Conservation (phyloP, 2,888 invertebrate species). For the Harpalus rubripes region DNA sequence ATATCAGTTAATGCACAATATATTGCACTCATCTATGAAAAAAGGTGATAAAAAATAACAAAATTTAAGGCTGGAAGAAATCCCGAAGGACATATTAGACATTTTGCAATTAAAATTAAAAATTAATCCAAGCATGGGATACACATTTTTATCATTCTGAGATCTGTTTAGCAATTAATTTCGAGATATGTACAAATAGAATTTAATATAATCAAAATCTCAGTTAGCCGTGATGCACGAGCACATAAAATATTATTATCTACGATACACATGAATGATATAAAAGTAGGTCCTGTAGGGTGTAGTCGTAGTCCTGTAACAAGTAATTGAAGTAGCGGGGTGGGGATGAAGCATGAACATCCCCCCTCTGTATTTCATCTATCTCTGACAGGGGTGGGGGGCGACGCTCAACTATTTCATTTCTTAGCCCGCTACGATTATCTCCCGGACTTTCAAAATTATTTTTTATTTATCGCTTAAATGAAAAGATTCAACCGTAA, state of each 20-base stretch:
- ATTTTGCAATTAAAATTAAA: slow-evolving; percentile 26
- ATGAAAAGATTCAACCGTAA: slow-evolving; percentile 19
- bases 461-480: slow-evolving; percentile 38
- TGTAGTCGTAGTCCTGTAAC: slow-evolving; percentile 24
- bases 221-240: slow-evolving; percentile 32
- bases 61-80: neutral
- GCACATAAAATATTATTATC: slow-evolving; percentile 50
- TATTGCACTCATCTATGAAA: neutral
- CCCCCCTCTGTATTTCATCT: slow-evolving; percentile 47
- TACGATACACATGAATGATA: slow-evolving; percentile 53
- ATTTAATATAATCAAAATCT: slow-evolving; percentile 52
- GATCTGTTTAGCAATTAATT: slow-evolving; percentile 23
- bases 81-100: slow-evolving; percentile 9
- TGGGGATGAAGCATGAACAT: neutral
- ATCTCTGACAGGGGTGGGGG: slow-evolving; percentile 35
- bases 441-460: slow-evolving; percentile 40
- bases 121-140: slow-evolving; percentile 13
- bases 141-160: slow-evolving; percentile 7
- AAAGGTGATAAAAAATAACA: neutral
- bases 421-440: slow-evolving; percentile 43
- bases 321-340: slow-evolving; percentile 47
- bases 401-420: slow-evolving; percentile 39
- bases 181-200: slow-evolving; percentile 36
- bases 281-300: slow-evolving; percentile 47
- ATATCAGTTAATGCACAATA: neutral